Percentiles rank a stretch among this genome's conserved stretches.
Evolutionary conservation across 2,113 vertebrate genomes (phyloP).

Genomic region (Scolopax mira): DNA sequence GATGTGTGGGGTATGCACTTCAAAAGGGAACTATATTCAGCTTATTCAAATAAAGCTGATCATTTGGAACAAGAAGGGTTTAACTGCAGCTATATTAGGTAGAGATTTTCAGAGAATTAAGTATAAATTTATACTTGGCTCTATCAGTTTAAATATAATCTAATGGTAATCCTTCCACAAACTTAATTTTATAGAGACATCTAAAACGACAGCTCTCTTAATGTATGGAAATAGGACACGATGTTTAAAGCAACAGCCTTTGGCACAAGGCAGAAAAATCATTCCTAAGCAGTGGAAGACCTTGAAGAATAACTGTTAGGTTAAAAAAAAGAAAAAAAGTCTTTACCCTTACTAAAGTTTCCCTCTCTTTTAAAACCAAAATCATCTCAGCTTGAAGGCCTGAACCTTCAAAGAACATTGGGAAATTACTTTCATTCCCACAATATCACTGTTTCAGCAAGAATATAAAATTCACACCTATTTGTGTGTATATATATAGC

Average conservation of each 20-base stretch:
- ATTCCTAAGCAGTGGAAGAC: neutral
- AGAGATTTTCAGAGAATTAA: constrained; percentile 42
- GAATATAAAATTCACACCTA: neutral
- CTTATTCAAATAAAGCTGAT: constrained; percentile 13
- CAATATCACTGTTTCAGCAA: neutral
- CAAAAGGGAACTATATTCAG: neutral
- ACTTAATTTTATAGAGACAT: neutral
- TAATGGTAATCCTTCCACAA: constrained; percentile 38
- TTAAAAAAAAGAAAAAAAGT: neutral
- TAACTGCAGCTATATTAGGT: constrained; percentile 40
- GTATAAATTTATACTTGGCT: constrained; percentile 14
- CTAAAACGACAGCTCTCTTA: neutral
- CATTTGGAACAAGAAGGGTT: neutral
- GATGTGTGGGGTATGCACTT: neutral
- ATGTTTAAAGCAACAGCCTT: constrained; percentile 40
- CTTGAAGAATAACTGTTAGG: neutral
- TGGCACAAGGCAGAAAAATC: constrained; percentile 24
- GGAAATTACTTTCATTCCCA: neutral
- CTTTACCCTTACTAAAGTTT: neutral
- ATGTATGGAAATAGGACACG: constrained; percentile 61
- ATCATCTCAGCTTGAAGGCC: neutral
- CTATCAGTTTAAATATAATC: constrained; percentile 31
- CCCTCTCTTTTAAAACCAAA: neutral
- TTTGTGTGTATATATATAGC: neutral
- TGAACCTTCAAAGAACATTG: neutral